phyloP scores from a whole-genome alignment of 2,888 invertebrate genomes.

The Masnerella sp. region DNA sequence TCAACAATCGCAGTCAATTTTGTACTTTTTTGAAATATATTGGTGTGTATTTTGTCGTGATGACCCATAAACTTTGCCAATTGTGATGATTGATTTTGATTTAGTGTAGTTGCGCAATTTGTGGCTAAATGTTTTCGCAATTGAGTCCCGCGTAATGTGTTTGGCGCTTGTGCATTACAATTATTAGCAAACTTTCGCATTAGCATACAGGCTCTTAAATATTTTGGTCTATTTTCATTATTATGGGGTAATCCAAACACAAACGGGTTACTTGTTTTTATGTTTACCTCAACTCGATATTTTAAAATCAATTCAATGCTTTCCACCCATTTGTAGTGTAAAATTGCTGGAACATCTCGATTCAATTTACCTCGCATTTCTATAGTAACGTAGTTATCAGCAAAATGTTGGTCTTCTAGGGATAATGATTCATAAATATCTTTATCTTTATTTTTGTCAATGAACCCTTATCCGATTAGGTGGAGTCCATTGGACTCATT shows the following conservation, averaged over 20 bases:
- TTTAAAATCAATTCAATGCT: slow-evolving; percentile 11
- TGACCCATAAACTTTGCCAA: slow-evolving; percentile 29
- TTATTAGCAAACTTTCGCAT: slow-evolving; percentile 11
- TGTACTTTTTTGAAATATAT: no score
- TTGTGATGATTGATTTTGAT: slow-evolving; percentile 1
- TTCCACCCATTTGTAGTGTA: neutral
- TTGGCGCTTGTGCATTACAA: slow-evolving; percentile 16
- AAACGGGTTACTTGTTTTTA: slow-evolving; percentile 5
- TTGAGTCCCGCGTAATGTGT: slow-evolving; percentile 10
- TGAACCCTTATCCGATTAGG: no score
- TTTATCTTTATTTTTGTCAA: no score
- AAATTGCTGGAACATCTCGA: slow-evolving; percentile 36
- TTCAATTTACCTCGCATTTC: slow-evolving; percentile 61
- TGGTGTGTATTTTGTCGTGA: slow-evolving; percentile 8
- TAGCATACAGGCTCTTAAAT: slow-evolving; percentile 17
- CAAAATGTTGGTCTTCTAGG: slow-evolving; percentile 52
- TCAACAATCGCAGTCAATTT: no score
- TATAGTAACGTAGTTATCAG: slow-evolving; percentile 58
- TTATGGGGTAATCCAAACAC: slow-evolving; percentile 18
- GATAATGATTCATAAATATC: no score
- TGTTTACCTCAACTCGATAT: slow-evolving; percentile 9
- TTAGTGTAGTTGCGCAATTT: slow-evolving; percentile 7
- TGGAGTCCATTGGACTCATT: no score
- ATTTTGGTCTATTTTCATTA: slow-evolving; percentile 13
- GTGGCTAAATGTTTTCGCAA: slow-evolving; percentile 27